These are phyloP conservation scores for Drosophila baimaii DNA, from an alignment of 1,140 invertebrate species.

Conservation along the genomic window DNA sequence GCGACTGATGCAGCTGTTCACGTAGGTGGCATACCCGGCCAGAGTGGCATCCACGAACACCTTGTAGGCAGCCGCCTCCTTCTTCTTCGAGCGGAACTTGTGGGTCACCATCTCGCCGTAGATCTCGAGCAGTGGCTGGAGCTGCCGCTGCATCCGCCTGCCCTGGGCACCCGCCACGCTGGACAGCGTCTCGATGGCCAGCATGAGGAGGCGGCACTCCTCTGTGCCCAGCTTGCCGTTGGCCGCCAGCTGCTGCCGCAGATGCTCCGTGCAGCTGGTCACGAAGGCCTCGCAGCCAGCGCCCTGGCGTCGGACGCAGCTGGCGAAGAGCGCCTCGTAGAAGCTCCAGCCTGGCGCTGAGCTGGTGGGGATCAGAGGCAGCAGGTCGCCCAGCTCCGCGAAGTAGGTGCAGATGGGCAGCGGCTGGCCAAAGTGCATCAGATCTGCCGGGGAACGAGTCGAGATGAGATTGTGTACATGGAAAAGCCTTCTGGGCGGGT, in stretches of 20 bases:
- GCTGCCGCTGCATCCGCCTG: slow-evolving; percentile 54
- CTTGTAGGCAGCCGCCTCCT: slow-evolving; percentile 46
- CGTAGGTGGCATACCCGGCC: slow-evolving; percentile 54
- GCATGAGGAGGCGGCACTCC: slow-evolving; percentile 57
- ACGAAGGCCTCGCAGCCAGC: slow-evolving; percentile 50
- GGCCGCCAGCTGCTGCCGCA: slow-evolving; percentile 27
- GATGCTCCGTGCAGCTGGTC: slow-evolving; percentile 39
- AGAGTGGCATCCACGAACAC: slow-evolving; percentile 60
- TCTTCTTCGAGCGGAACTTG: slow-evolving; percentile 62
- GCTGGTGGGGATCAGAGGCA: slow-evolving; percentile 35
- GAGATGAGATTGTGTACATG: not conserved
- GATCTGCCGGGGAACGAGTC: slow-evolving; percentile 43
- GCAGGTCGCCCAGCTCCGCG: slow-evolving; percentile 30
- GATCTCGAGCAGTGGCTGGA: slow-evolving; percentile 65
- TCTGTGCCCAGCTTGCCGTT: slow-evolving; percentile 6
- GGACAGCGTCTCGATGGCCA: slow-evolving; percentile 68
- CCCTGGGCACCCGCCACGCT: slow-evolving; percentile 47
- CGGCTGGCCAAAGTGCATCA: slow-evolving; percentile 66
- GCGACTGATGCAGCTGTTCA: slow-evolving; percentile 67
- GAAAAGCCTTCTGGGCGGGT: not conserved
- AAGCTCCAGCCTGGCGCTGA: slow-evolving; percentile 44
- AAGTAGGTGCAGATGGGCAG: slow-evolving; percentile 55
- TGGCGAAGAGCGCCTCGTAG: slow-evolving; percentile 59
- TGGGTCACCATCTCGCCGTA: slow-evolving; percentile 61
- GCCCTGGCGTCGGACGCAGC: slow-evolving; percentile 55